Percentiles rank a stretch among this genome's conserved stretches.
Conservation (phyloP, 2,888 invertebrate species). For the Tachystola acroxantha region DNA sequence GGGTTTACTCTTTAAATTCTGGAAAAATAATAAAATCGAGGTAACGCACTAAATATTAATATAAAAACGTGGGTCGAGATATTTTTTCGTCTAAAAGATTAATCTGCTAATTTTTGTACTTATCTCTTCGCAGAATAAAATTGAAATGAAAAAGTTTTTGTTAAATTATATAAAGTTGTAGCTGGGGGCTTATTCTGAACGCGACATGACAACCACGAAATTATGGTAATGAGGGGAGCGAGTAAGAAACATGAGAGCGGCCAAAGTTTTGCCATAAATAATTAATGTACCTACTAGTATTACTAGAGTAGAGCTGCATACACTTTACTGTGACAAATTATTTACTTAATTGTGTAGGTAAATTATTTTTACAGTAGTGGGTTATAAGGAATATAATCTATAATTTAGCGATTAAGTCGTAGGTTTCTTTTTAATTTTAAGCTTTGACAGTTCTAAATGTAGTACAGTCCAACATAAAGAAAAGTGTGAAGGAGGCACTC, state of each 20-base stretch:
- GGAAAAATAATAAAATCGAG: too few relatives aligned
- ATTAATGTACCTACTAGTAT: slow-evolving; percentile 30
- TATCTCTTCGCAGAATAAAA: slow-evolving; percentile 4
- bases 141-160: slow-evolving; percentile 28
- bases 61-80: too few relatives aligned
- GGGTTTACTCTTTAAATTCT: too few relatives aligned
- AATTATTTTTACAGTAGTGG: neutral
- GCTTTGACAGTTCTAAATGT: too few relatives aligned
- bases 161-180: slow-evolving; percentile 29
- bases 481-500: too few relatives aligned
- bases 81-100: too few relatives aligned
- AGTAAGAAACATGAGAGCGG: slow-evolving; percentile 45
- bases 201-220: slow-evolving; percentile 49
- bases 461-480: too few relatives aligned
- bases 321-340: slow-evolving; percentile 4
- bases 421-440: too few relatives aligned
- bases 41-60: too few relatives aligned
- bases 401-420: too few relatives aligned
- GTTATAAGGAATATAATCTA: too few relatives aligned
- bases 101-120: neutral
- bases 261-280: slow-evolving; percentile 47
- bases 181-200: slow-evolving; percentile 20
- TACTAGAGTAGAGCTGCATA: slow-evolving; percentile 1
- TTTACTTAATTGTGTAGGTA: slow-evolving; percentile 1
- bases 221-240: slow-evolving; percentile 52